Base-by-base conservation (phyloP, 2,888 invertebrate species). In the Spilarctia lutea region DNA sequence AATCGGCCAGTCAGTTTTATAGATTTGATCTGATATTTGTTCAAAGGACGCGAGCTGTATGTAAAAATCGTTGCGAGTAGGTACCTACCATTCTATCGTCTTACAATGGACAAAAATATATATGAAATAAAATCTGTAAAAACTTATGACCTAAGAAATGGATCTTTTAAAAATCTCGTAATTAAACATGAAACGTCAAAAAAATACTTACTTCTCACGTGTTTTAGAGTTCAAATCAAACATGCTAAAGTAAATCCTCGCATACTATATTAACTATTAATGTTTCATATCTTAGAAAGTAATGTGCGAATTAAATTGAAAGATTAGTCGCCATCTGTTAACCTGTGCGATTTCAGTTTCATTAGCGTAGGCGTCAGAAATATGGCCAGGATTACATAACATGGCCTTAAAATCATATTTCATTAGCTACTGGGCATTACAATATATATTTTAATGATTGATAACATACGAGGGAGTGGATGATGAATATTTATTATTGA, bases 321-420 rank as follows among this genome's bases (percentile, higher is more conserved):
- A 83, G 82, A 90, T 90, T 79, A 83, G 77, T 78, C 73, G 75
- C 80, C 86, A 88, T 91, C 89, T 76, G 70, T 75, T 83, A 83
- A 83, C 78, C 82, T 83, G 52, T 24, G 52, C 52, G 83, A 79
- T 79, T 81, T 83, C 80, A 83, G 78, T 81, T 85, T 82, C 81
- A 84, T 79, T 79, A 83, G 80, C 69, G 88, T 89, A 86, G 87
- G 90, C 84, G 87, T 82, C 7, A 72, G 86, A 90, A 84, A 83
- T 88, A 89, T 89, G 79, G 81, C 79, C 72, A 77, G 76, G 80
- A 81, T 79, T 77, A 81, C 80, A 79, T 83, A 82, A 78, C 74
- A 27, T 72, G 65, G 74, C 67, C 78, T 75, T 75, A 39, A 65
- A 52, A 65, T 68, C 65, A 83, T 80, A 79, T 84, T 82, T 80